phyloP scores from a whole-genome alignment of 2,797 vertebrate genomes.

The Lycodopsis pacificus region DNA sequence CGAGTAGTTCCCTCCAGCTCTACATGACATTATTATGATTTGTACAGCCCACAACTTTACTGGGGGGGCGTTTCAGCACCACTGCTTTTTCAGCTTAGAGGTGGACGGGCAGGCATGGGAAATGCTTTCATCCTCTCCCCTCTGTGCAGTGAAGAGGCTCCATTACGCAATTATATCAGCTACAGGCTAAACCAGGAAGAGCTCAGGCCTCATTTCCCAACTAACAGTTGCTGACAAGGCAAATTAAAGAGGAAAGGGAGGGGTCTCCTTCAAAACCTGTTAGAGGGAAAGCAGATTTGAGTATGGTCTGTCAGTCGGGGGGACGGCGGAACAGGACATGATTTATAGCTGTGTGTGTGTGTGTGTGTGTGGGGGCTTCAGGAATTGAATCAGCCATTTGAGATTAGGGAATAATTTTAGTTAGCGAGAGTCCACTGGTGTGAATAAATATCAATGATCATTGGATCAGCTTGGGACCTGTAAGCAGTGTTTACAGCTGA shows the following conservation, averaged over 20 bases:
- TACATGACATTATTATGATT: neutral
- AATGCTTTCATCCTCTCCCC: conserved; percentile 67
- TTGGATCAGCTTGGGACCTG: neutral
- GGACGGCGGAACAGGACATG: conserved; percentile 10
- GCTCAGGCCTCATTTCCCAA: conserved; percentile 73
- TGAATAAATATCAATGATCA: conserved; percentile 69
- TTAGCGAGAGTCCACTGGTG: conserved; percentile 72
- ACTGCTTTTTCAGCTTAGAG: conserved; percentile 54
- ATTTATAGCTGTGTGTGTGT: conserved; percentile 37
- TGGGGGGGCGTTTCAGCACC: conserved; percentile 36
- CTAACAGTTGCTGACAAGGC: conserved; percentile 76
- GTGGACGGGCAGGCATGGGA: conserved; percentile 53
- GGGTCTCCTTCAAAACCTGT: conserved; percentile 48
- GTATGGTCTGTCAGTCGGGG: conserved; percentile 35
- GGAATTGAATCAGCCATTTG: conserved; percentile 74
- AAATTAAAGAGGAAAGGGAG: conserved; percentile 59
- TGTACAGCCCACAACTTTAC: neutral
- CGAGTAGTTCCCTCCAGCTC: neutral
- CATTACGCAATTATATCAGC: conserved; percentile 76
- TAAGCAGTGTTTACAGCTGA: neutral
- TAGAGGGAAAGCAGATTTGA: conserved; percentile 51
- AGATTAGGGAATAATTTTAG: conserved; percentile 76
- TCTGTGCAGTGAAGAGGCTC: conserved; percentile 68
- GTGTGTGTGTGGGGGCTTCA: conserved; percentile 6
- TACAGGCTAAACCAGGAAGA: conserved; percentile 70